Conservation (phyloP, 2,113 vertebrate species). For the Hucho hucho region DNA sequence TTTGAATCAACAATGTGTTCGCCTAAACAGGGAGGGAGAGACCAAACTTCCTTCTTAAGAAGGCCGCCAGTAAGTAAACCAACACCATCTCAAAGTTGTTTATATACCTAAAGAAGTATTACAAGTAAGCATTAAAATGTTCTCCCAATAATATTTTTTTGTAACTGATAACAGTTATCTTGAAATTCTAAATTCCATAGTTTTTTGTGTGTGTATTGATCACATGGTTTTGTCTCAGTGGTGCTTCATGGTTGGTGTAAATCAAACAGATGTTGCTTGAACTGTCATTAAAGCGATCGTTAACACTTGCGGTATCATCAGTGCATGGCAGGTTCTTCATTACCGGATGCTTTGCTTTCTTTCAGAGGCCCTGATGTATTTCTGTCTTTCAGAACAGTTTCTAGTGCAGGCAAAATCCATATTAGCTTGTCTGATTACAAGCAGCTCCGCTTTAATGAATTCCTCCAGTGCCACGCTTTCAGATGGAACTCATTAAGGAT, state of each 20-base stretch:
- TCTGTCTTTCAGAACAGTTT: slow-evolving; percentile 69
- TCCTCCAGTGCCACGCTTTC: slow-evolving; percentile 65
- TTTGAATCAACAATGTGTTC: slow-evolving; percentile 82
- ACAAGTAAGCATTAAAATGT: slow-evolving; percentile 37
- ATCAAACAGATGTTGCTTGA: slow-evolving; percentile 67
- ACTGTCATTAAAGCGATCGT: slow-evolving; percentile 77
- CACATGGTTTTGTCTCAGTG: slow-evolving; percentile 59
- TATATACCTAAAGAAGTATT: slow-evolving; percentile 50
- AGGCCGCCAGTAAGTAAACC: slow-evolving; percentile 65
- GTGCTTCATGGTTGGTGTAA: slow-evolving; percentile 67
- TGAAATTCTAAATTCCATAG: neutral
- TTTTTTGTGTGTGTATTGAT: slow-evolving; percentile 39
- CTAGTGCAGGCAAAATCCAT: slow-evolving; percentile 70
- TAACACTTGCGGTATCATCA: slow-evolving; percentile 75
- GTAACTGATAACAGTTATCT: neutral
- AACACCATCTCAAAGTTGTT: slow-evolving; percentile 59
- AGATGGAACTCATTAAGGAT: slow-evolving; percentile 73
- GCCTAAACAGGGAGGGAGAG: slow-evolving; percentile 74
- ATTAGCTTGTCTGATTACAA: slow-evolving; percentile 74
- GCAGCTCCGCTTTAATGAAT: slow-evolving; percentile 70
- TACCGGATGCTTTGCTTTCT: slow-evolving; percentile 64
- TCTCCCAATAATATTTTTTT: neutral
- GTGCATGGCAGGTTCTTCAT: slow-evolving; percentile 72
- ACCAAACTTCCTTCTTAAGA: slow-evolving; percentile 75
- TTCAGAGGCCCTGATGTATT: slow-evolving; percentile 67